phyloP scores from a whole-genome alignment of 1,140 invertebrate genomes.

The Neodiprion virginianus region DNA sequence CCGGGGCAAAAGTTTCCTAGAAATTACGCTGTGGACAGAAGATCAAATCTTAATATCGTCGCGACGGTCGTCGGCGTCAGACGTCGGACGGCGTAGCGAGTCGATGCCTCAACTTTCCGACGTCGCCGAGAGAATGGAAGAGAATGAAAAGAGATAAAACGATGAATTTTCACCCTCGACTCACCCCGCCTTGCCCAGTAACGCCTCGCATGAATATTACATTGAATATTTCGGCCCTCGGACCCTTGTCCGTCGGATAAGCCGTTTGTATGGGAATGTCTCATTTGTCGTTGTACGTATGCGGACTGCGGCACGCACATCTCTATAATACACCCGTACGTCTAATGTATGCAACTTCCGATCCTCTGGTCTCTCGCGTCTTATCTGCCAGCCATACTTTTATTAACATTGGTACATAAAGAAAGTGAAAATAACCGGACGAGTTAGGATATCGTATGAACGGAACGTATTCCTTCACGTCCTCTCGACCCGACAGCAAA shows the following conservation, averaged over 20 bases:
- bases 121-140: not conserved
- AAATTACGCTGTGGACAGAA: no score
- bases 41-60: no score
- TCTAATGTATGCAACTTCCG: not conserved
- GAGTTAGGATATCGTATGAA: no score
- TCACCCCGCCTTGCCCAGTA: not conserved
- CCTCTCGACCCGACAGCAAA: no score
- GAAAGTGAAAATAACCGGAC: no score
- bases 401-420: no score
- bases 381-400: no score
- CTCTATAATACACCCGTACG: no score
- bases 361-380: not conserved
- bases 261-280: slow-evolving; percentile 6
- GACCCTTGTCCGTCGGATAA: not conserved
- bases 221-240: not conserved
- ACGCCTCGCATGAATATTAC: not conserved
- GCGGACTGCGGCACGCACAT: no score
- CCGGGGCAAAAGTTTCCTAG: no score
- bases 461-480: no score
- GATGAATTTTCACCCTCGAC: not conserved
- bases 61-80: not conserved
- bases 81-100: not conserved
- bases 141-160: not conserved
- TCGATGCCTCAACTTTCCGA: no score
- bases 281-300: not conserved